phyloP scores from a whole-genome alignment of 1,140 invertebrate species.

The Pseudomyrmex cubaensis region DNA sequence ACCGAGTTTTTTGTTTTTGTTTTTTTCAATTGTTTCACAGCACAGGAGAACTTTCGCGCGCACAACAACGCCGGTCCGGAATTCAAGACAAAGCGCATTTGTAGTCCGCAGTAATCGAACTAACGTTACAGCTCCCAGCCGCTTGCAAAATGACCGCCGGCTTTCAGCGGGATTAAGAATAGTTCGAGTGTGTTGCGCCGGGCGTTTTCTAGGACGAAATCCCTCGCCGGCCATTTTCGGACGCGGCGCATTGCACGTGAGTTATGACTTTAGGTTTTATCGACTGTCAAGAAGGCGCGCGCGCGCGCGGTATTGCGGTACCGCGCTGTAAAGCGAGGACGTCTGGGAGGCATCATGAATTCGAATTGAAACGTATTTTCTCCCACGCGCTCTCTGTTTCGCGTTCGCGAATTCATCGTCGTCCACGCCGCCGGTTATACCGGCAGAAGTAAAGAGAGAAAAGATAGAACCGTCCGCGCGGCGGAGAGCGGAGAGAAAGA shows the following conservation, averaged over 20 bases:
- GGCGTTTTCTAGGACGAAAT: constrained; percentile 63
- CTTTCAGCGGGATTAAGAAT: constrained; percentile 82
- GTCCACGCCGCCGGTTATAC: constrained; percentile 32
- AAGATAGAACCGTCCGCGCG: constrained; percentile 18
- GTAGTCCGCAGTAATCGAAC: constrained; percentile 69
- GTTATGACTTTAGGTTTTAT: constrained; percentile 71
- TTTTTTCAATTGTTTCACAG: neutral
- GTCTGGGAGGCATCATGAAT: constrained; percentile 59
- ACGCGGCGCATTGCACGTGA: constrained; percentile 66
- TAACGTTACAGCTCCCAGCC: constrained; percentile 69
- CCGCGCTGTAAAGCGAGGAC: constrained; percentile 54
- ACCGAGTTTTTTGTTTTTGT: constrained; percentile 26
- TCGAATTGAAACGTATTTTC: constrained; percentile 64
- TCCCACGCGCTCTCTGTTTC: constrained; percentile 8
- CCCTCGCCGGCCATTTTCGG: constrained; percentile 75
- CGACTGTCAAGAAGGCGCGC: constrained; percentile 52
- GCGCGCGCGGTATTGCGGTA: constrained; percentile 28
- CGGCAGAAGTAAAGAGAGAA: constrained; percentile 51
- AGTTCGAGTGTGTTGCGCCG: constrained; percentile 65
- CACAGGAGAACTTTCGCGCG: constrained; percentile 22
- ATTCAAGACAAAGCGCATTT: constrained; percentile 35
- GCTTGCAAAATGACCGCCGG: constrained; percentile 78
- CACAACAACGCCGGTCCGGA: neutral
- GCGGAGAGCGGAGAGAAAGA: constrained; percentile 4
- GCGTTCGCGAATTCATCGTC: constrained; percentile 60